These are phyloP conservation scores for Charanyca ferruginea DNA, from an alignment of 2,888 invertebrate species.

Conservation along the genomic window DNA sequence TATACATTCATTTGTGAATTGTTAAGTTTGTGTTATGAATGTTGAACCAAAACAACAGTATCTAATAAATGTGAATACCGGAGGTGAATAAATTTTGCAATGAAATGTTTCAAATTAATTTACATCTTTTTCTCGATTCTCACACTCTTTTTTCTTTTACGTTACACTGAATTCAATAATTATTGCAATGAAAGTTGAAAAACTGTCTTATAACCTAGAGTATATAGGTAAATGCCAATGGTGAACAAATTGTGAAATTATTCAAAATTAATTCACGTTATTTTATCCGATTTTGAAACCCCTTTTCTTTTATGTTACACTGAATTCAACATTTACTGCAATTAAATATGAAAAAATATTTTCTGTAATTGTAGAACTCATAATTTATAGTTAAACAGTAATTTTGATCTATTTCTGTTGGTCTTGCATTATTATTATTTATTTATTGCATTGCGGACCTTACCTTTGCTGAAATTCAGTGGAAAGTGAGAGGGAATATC, in stretches of 20 bases:
- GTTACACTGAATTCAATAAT: slow-evolving; percentile 43
- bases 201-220: too few relatives aligned
- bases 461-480: too few relatives aligned
- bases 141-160: slow-evolving; percentile 7
- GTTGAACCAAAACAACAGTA: background rate
- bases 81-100: background rate
- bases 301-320: slow-evolving; percentile 29
- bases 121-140: background rate
- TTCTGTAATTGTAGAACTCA: too few relatives aligned
- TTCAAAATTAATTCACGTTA: background rate
- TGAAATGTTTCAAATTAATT: background rate
- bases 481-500: too few relatives aligned
- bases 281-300: background rate
- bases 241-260: background rate
- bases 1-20: slow-evolving; percentile 5
- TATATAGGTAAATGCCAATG: too few relatives aligned
- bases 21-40: background rate
- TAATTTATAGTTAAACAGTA: too few relatives aligned
- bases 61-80: too few relatives aligned
- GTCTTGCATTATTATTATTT: too few relatives aligned
- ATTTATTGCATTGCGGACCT: too few relatives aligned
- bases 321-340: slow-evolving; percentile 36
- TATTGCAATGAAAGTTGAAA: background rate
- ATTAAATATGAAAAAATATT: background rate
- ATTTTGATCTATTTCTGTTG: too few relatives aligned